Conservation (phyloP, 2,113 vertebrate species). For the Ageneiosus marmoratus region DNA sequence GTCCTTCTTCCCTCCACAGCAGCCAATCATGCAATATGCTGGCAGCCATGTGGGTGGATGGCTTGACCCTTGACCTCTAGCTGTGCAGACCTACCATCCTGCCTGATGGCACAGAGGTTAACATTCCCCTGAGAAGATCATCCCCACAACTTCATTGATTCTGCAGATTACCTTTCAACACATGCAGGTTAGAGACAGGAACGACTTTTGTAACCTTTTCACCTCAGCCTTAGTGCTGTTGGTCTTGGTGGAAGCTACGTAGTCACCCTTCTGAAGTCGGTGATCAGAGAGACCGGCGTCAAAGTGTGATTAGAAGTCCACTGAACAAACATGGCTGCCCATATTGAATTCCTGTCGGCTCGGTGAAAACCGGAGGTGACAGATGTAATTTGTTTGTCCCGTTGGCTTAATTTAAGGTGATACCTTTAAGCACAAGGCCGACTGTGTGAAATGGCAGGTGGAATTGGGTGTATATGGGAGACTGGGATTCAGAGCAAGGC, state of each 20-base stretch:
- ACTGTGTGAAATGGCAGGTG: conserved; percentile 55
- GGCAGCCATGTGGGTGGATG: conserved; percentile 28
- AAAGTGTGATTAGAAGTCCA: conserved; percentile 77
- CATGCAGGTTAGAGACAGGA: conserved; percentile 62
- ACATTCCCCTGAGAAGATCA: conserved; percentile 81
- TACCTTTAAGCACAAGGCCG: conserved; percentile 60
- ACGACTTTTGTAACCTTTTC: conserved; percentile 61
- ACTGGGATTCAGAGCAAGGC: conserved; percentile 9
- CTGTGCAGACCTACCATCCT: conserved; percentile 64
- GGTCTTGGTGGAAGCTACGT: not conserved
- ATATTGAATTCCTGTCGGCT: conserved; percentile 76
- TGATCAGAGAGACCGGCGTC: conserved; percentile 58
- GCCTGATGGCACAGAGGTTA: conserved; percentile 80
- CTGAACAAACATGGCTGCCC: conserved; percentile 72
- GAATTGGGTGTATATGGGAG: conserved; percentile 45
- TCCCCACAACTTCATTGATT: conserved; percentile 83
- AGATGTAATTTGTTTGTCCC: conserved; percentile 82
- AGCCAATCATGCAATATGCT: conserved; percentile 18
- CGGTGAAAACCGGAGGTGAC: conserved; percentile 77
- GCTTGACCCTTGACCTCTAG: conserved; percentile 73
- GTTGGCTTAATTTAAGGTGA: conserved; percentile 77
- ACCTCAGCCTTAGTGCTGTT: conserved; percentile 45
- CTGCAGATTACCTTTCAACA: conserved; percentile 55
- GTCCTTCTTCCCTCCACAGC: conserved; percentile 26
- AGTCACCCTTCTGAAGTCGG: conserved; percentile 33